These are phyloP conservation scores for Trachelus iudaicus DNA, from an alignment of 2,888 invertebrate genomes.

Conservation along the genomic window DNA sequence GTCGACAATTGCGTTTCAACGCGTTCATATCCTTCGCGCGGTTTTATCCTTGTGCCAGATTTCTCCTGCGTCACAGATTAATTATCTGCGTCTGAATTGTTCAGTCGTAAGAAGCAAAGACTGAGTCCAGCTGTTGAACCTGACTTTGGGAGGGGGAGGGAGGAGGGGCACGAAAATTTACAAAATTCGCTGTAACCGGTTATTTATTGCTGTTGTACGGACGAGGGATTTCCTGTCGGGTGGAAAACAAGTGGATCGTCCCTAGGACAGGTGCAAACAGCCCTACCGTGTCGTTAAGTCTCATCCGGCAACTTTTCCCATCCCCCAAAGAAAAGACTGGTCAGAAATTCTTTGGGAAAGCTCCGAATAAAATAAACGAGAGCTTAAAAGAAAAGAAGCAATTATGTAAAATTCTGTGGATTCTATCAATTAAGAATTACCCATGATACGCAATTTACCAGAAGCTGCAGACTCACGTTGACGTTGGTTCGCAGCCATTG, in stretches of 20 bases:
- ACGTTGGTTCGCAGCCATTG: conserved; percentile 5
- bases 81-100: not conserved
- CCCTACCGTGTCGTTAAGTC: not conserved
- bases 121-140: not conserved
- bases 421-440: not conserved
- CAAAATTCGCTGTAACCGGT: not conserved
- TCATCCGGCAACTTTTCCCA: not conserved
- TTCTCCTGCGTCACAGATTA: not conserved
- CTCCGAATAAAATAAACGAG: not conserved
- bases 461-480: not conserved
- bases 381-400: not conserved
- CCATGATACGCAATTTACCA: not conserved
- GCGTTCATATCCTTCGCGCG: conserved; percentile 17
- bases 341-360: not conserved
- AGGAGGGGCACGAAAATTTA: not conserved
- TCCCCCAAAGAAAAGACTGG: not conserved
- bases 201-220: not conserved
- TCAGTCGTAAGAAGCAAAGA: not conserved
- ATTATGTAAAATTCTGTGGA: not conserved
- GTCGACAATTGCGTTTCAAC: not conserved
- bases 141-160: not conserved
- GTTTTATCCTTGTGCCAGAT: conserved; percentile 17
- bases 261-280: not conserved
- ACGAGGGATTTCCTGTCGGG: not conserved
- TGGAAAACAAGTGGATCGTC: conserved; percentile 5